Percentiles rank a stretch among this genome's conserved stretches.
Evolutionary conservation across 2,113 vertebrate species (phyloP).

Genomic region (Brevimyrus niger): DNA sequence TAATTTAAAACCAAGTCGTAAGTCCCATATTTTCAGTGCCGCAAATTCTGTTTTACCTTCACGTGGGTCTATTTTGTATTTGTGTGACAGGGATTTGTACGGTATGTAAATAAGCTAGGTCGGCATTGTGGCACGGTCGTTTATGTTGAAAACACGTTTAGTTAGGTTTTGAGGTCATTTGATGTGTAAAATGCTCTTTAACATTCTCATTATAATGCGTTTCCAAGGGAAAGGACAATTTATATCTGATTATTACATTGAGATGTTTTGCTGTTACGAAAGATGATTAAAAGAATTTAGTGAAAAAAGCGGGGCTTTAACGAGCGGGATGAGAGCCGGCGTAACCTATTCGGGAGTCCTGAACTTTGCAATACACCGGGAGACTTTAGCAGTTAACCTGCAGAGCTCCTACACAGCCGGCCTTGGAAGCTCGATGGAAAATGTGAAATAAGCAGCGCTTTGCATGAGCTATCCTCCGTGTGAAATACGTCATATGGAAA

Average conservation of each 20-base stretch:
- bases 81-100: not conserved
- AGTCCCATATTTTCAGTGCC: not conserved
- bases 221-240: not conserved
- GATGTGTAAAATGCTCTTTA: not conserved
- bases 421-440: not conserved
- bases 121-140: not conserved
- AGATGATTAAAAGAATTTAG: not conserved
- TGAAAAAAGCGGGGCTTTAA: not conserved
- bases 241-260: not conserved
- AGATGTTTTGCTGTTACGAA: not conserved
- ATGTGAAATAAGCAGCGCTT: not conserved
- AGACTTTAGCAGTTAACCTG: not conserved
- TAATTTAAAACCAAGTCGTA: not conserved
- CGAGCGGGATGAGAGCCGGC: not conserved
- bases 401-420: not conserved
- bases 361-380: not conserved
- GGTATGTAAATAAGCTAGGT: not conserved
- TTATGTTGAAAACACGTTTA: not conserved
- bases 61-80: not conserved
- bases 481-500: slow-evolving; percentile 4
- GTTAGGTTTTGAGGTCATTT: not conserved
- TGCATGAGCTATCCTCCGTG: not conserved
- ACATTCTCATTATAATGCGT: not conserved
- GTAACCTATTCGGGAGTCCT: not conserved
- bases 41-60: not conserved